A percentile compares a stretch with the other conserved stretches of the same genome.
Conservation (phyloP, 2,888 invertebrate genomes). For the Atethmia centrago region DNA sequence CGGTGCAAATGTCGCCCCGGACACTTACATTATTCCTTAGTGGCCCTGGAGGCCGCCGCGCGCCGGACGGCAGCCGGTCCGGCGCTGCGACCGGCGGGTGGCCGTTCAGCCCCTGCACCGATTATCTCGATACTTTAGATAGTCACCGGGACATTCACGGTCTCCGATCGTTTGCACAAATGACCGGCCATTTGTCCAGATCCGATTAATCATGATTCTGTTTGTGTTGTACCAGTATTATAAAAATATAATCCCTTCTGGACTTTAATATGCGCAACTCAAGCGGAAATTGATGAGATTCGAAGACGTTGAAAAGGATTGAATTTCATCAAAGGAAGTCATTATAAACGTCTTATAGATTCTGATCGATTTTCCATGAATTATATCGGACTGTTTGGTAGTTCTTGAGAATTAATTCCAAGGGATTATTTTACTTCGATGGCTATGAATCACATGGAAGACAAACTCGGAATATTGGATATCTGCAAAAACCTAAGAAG, state of each 20-base stretch:
- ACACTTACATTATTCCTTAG: constrained; percentile 89
- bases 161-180: constrained; percentile 86
- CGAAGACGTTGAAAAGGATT: constrained; percentile 84
- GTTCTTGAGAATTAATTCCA: constrained; percentile 81
- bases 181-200: constrained; percentile 88
- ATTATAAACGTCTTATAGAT: constrained; percentile 76
- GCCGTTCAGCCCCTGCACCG: constrained; percentile 81
- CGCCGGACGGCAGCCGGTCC: constrained; percentile 64
- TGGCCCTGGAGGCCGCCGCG: constrained; percentile 72
- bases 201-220: constrained; percentile 90
- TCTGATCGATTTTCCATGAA: constrained; percentile 83
- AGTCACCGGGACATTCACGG: constrained; percentile 86
- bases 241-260: constrained; percentile 87
- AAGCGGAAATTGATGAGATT: constrained; percentile 71
- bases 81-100: constrained; percentile 57
- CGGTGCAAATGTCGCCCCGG: constrained; percentile 90
- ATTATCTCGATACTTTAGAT: constrained; percentile 91
- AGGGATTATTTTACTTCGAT: constrained; percentile 84
- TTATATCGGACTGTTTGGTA: constrained; percentile 79
- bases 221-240: constrained; percentile 81
- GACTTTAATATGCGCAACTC: constrained; percentile 74
- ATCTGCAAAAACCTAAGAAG: constrained; percentile 26
- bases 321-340: constrained; percentile 82
- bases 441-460: constrained; percentile 56
- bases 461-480: constrained; percentile 43